Evolutionary conservation across 2,113 vertebrate genomes (phyloP).

Genomic region (Nycticebus coucang): DNA sequence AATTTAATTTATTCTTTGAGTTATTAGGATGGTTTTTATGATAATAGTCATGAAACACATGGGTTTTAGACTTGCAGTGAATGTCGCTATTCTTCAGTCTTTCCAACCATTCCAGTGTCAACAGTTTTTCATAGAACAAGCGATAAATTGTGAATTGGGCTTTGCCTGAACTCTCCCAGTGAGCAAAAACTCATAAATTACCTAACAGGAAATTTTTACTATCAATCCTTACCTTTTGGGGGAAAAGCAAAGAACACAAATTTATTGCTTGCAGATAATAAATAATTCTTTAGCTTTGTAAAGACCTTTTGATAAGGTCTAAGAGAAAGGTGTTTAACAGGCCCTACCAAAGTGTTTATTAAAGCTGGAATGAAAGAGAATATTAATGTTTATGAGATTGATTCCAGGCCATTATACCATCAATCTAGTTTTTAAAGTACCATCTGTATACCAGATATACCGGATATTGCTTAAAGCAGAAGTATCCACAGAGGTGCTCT

Average conservation of each 20-base stretch:
- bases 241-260: not conserved
- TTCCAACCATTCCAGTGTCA: not conserved
- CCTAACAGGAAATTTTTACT: not conserved
- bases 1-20: not conserved
- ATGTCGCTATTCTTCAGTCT: not conserved
- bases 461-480: not conserved
- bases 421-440: not conserved
- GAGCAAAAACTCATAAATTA: not conserved
- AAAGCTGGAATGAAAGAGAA: not conserved
- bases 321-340: not conserved
- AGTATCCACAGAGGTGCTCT: not conserved
- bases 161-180: not conserved
- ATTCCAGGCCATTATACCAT: not conserved
- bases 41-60: not conserved
- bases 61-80: not conserved
- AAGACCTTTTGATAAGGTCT: not conserved
- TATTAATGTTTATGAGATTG: not conserved
- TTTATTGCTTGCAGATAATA: not conserved
- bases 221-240: not conserved
- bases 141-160: not conserved
- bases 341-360: not conserved
- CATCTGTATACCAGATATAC: not conserved
- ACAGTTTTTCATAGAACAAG: not conserved
- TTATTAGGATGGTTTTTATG: not conserved
- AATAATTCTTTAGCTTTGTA: constrained; percentile 1